A percentile compares a stretch with the other conserved stretches of the same genome.
Evolutionary conservation across 2,113 vertebrate genomes (phyloP).

Genomic region (Microcebus griseorufus): DNA sequence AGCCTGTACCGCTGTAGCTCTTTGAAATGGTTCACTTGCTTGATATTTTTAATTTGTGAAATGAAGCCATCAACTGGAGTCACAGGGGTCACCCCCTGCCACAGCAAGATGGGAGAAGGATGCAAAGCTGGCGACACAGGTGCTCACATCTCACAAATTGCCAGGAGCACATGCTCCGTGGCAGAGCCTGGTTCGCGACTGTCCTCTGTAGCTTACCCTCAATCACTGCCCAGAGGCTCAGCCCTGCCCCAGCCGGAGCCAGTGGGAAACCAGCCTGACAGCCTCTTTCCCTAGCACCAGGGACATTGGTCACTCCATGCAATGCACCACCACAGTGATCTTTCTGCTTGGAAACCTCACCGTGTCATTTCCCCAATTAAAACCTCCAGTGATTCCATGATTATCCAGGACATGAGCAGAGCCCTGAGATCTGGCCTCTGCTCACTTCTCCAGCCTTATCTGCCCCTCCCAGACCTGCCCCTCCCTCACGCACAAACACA

Average conservation of each 20-base stretch:
- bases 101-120: neutral
- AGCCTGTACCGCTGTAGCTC: neutral
- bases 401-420: neutral
- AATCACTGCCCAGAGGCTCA: rapidly evolving
- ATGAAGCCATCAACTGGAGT: neutral
- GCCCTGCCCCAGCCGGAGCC: too few relatives aligned
- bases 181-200: neutral
- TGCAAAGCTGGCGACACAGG: rapidly evolving
- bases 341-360: neutral
- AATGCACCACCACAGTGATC: neutral
- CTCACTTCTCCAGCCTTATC: neutral
- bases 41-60: slow-evolving; percentile 31
- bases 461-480: neutral
- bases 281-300: neutral
- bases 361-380: neutral
- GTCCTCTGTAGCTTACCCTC: neutral
- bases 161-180: rapidly evolving
- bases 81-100: neutral
- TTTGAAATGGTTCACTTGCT: neutral
- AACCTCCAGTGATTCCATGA: rapidly evolving
- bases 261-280: neutral
- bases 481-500: neutral
- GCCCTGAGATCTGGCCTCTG: neutral
- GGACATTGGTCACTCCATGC: neutral
- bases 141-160: neutral